Conservation (phyloP, 2,113 vertebrate species). For the Carassius carassius region DNA sequence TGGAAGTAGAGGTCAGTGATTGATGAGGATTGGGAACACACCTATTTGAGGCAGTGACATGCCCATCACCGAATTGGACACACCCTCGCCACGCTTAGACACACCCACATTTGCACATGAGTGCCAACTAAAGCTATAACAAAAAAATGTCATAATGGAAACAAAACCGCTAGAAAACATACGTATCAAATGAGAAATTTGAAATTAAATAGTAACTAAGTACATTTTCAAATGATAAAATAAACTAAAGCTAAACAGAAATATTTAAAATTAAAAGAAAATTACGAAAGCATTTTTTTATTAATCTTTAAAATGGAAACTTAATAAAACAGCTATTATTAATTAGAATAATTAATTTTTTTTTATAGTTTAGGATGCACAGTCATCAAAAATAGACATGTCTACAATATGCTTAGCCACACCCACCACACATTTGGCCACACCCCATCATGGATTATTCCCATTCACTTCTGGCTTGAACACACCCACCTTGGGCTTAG, state of each 20-base stretch:
- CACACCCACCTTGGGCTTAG: no score
- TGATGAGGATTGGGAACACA: background rate
- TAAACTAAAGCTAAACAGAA: no score
- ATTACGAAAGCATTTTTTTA: no score
- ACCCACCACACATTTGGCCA: background rate
- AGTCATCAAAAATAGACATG: background rate
- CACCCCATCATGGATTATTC: background rate
- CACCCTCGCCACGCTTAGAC: background rate
- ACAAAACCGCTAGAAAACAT: background rate
- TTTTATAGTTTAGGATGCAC: no score
- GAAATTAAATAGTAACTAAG: no score
- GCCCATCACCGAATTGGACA: background rate
- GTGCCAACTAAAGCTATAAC: background rate
- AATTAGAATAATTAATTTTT: no score
- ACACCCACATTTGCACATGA: background rate
- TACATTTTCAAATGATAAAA: no score
- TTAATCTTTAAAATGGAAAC: no score
- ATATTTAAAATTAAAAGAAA: no score
- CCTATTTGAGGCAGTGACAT: background rate
- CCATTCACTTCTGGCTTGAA: no score
- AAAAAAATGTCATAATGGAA: background rate
- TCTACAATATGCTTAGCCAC: background rate
- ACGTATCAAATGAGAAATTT: no score
- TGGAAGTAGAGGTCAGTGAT: background rate
- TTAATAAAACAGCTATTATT: no score